Percentiles rank a stretch among this genome's conserved stretches.
Evolutionary conservation across 2,113 vertebrate species (phyloP).

Genomic region (Psilopsiagon aymara): DNA sequence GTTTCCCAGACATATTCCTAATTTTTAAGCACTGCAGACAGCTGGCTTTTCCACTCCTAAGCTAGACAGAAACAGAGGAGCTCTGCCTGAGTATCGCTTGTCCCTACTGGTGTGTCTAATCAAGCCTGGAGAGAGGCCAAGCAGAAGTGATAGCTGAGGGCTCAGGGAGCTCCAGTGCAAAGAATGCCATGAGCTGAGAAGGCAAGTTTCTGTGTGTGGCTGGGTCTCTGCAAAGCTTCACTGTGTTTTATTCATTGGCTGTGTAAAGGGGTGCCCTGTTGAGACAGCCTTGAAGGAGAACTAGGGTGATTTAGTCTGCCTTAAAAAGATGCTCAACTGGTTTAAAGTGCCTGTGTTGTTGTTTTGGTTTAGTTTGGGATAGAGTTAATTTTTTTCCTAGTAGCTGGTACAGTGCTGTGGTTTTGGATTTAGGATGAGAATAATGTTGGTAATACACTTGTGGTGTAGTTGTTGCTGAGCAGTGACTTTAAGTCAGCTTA

Average conservation of each 20-base stretch:
- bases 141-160: neutral
- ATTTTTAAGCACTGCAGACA: neutral
- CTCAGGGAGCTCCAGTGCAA: neutral
- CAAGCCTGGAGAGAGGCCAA: constrained; percentile 19
- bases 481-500: neutral
- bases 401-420: neutral
- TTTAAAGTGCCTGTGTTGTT: neutral
- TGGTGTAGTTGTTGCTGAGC: neutral
- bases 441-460: neutral
- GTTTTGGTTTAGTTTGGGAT: neutral
- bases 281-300: neutral
- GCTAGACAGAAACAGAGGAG: neutral
- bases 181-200: neutral
- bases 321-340: neutral
- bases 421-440: neutral
- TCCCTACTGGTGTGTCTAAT: neutral
- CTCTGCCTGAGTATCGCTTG: neutral
- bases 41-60: neutral
- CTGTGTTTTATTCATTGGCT: neutral
- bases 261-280: neutral
- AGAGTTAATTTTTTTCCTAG: neutral
- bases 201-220: neutral
- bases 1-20: neutral
- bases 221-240: neutral
- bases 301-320: neutral